Base-by-base conservation (phyloP, 2,113 vertebrate genomes). In the Prionailurus bengalensis region DNA sequence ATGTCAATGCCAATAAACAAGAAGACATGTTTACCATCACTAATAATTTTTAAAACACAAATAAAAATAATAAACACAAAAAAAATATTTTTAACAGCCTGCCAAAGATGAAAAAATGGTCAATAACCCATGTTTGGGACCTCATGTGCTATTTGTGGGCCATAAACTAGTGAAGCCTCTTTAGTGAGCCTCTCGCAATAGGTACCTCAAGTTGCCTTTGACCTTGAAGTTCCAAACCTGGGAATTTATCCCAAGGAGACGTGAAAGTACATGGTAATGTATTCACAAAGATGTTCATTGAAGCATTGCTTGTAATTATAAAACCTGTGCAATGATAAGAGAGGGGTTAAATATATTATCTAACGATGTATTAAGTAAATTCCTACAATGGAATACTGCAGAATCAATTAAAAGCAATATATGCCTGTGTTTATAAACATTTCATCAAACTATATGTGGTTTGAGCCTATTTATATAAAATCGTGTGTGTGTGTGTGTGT, bases 21-120 rank as follows among this genome's bases (percentile, higher is more conserved):
- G 63, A 83, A 90, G 27, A 68, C 36, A 23, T 89, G 25, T 17
- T 89, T 80, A 42, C 21, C 13, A 7, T 48, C 61, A 78, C 14
- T 73, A 91, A 25, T 51, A 79, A 86, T 81, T 87, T 36, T 91
- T 78, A 83, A 76, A 96, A 65, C 33, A 70, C 25, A 45, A 71
- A n/a, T 53, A 48, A 73, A 96, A 95, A 27, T 42, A 74, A 55
- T 23, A 36, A 36, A 36, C 36, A 36, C 36, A 36, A 36, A 36
- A 36, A 36, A 36, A 36, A 36, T 48, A 53, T 31, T 91, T 84
- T 55, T 19, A 65, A 27, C 33, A 23, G 53, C 14, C 53, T 82
- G 4, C 31, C 36, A 76, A 79, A 74, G 45, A n/a, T 53, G 33
- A 80, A 89, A 79, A 90, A 25, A 42, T 36, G 66, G 55, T 3